These are phyloP conservation scores for Heliconius eleuchia DNA, from an alignment of 1,140 invertebrate genomes.

Conservation along the genomic window DNA sequence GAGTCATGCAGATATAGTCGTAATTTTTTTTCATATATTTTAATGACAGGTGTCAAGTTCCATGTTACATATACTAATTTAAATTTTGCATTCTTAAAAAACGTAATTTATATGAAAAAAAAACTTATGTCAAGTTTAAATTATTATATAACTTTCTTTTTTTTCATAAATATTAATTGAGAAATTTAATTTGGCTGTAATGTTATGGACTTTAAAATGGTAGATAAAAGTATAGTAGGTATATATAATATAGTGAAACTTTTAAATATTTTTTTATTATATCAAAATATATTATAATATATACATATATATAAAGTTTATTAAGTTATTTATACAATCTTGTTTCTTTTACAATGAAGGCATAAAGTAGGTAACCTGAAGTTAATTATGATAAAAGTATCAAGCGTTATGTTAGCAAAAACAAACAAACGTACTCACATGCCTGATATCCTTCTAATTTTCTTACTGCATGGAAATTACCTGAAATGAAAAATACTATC, in stretches of 20 bases:
- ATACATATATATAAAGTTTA: too few relatives aligned
- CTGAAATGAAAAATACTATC: constrained; percentile 65
- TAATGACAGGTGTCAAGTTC: neutral
- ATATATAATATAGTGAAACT: neutral
- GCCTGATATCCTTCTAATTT: constrained; percentile 58
- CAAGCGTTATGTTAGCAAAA: constrained; percentile 1
- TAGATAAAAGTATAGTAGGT: neutral
- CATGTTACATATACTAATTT: too few relatives aligned
- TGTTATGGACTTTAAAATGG: neutral
- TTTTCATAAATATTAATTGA: neutral
- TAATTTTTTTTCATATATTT: neutral
- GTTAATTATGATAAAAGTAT: neutral
- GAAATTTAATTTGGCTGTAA: neutral
- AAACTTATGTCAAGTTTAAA: too few relatives aligned
- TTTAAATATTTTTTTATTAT: too few relatives aligned
- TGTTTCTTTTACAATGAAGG: too few relatives aligned
- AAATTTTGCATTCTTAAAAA: too few relatives aligned
- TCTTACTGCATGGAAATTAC: constrained; percentile 65
- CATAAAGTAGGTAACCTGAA: too few relatives aligned
- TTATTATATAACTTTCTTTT: neutral
- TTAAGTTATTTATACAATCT: too few relatives aligned
- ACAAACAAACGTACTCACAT: constrained; percentile 53
- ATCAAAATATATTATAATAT: too few relatives aligned
- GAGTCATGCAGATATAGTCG: neutral
- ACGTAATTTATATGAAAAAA: too few relatives aligned